These are phyloP conservation scores for Heterotis niloticus DNA, from an alignment of 2,113 vertebrate species.

Conservation along the genomic window DNA sequence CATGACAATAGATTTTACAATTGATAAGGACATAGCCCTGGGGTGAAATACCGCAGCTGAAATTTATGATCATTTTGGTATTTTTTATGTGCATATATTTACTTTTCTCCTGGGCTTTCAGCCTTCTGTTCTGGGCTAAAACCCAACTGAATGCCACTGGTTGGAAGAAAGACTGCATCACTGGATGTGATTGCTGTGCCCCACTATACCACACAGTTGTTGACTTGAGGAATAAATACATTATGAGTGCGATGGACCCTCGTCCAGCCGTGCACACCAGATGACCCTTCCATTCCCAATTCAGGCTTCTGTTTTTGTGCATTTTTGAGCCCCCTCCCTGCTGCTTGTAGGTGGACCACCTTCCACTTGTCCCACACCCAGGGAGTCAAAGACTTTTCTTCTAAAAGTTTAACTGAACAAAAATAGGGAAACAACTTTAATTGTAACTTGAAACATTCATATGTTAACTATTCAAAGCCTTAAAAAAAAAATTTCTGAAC, in stretches of 20 bases:
- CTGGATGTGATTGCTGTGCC: too few relatives aligned
- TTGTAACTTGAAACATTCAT: neutral
- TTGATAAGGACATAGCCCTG: too few relatives aligned
- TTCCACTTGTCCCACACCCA: conserved; percentile 21
- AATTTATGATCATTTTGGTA: too few relatives aligned
- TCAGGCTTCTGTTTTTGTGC: neutral
- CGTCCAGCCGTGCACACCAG: conserved; percentile 14
- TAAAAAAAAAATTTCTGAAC: neutral
- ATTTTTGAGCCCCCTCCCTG: neutral
- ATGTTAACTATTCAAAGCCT: neutral
- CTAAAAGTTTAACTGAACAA: conserved; percentile 25
- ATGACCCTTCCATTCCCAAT: conserved; percentile 9
- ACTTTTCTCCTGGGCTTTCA: too few relatives aligned
- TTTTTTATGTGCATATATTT: too few relatives aligned
- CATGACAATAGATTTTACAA: too few relatives aligned
- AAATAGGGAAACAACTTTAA: neutral
- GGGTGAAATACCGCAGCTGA: too few relatives aligned
- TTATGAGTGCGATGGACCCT: conserved; percentile 52
- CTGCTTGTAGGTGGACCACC: conserved; percentile 19
- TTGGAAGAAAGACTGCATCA: too few relatives aligned
- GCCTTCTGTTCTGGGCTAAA: too few relatives aligned
- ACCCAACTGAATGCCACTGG: too few relatives aligned
- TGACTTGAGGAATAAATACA: conserved; percentile 49
- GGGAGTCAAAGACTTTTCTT: conserved; percentile 29
- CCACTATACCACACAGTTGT: neutral